Base-by-base conservation (phyloP, 2,888 invertebrate species). In the Itoplectis maculator region DNA sequence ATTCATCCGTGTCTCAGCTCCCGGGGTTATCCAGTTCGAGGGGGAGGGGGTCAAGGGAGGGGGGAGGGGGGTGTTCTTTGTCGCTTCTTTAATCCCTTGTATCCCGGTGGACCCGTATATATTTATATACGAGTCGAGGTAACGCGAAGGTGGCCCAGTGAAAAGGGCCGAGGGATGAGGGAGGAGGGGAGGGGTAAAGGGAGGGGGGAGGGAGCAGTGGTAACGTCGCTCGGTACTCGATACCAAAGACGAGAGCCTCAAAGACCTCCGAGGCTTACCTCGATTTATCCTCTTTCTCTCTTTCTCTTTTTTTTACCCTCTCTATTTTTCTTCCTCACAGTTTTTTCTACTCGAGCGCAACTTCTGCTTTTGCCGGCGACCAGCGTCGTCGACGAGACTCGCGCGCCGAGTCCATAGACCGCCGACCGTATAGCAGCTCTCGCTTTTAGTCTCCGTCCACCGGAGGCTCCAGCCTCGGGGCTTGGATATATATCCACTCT, bases 51-150 rank as follows among this genome's bases (percentile, higher is more conserved):
- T 42, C 11, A 13, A 7, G 13, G 42, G 8, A 42, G 8, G 13
- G 29, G 66, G 49, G 54, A 45, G 9, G 65, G 45, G 35, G 51
- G 65, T 20, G 47, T 84, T 85, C 82, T 87, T 86, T 83, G 87
- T 86, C 84, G 82, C 77, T 70, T 59, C 70, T 84, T 83, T 85
- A 86, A 87, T 87, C 85, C 83, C 69, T 23, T 76, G 51, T 79
- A 78, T 74, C 68, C 73, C 73, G 68, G 45, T 56, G 23, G 69
- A 76, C 79, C 51, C 23, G 66, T 54, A 40, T 78, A 78, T 81
- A 83, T 82, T 81, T 84, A 84, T 84, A 79, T 74, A 73, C 61
- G 45, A 66, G 66, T 68, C 20, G 66, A 73, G 49, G 35, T 66
- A 59, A 37, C 42, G 35, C 37, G 37, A 7, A 29, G 61, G 35